A percentile compares a stretch with the other conserved stretches of the same genome.
These are phyloP conservation scores for Psix sp. DNA, from an alignment of 1,140 invertebrate species.

Conservation along the genomic window DNA sequence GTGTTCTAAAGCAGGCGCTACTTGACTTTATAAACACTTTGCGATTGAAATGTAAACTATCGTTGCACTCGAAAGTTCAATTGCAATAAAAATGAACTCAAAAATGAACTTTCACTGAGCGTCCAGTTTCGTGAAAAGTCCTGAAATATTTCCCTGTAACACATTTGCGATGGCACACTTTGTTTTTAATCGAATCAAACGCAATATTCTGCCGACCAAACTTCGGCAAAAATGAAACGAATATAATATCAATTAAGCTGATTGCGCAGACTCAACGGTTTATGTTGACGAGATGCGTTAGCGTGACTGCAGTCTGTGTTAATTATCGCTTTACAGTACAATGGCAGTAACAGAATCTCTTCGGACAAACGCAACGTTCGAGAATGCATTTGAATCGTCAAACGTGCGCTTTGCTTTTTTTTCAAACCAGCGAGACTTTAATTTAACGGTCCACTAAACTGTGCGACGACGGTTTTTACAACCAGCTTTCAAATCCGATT, in stretches of 20 bases:
- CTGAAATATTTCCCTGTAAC: no score
- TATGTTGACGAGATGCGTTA: conserved; percentile 17
- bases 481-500: conserved; percentile 39
- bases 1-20: conserved; percentile 32
- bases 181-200: no score
- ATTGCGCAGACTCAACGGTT: conserved; percentile 15
- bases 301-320: conserved; percentile 25
- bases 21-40: conserved; percentile 32
- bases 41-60: conserved; percentile 4
- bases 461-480: conserved; percentile 40
- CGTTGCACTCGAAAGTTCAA: conserved; percentile 13
- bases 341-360: no score
- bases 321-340: conserved; percentile 25
- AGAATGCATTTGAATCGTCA: background rate
- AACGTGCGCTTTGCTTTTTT: conserved; percentile 16
- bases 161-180: no score
- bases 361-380: background rate
- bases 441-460: conserved; percentile 47
- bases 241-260: conserved; percentile 9
- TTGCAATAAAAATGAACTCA: conserved; percentile 34
- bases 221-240: no score
- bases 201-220: no score
- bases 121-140: no score
- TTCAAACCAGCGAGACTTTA: conserved; percentile 41
- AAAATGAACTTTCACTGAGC: no score